A percentile compares a stretch with the other conserved stretches of the same genome.
These are phyloP conservation scores for Nymphalis c-album DNA, from an alignment of 2,888 invertebrate species.

Conservation along the genomic window DNA sequence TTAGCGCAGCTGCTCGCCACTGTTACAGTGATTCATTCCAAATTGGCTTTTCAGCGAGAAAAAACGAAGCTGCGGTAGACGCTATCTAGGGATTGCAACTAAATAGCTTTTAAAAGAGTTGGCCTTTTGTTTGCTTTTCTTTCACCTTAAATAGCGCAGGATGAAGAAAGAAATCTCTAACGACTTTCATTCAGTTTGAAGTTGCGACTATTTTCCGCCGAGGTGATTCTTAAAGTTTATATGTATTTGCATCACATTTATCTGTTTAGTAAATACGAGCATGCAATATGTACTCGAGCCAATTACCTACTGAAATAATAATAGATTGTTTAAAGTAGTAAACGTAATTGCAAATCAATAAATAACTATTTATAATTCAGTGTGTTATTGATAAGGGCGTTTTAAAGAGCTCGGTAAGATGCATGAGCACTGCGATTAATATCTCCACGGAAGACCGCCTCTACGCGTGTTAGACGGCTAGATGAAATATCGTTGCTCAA, in stretches of 20 bases:
- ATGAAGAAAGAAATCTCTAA: slow-evolving; percentile 38
- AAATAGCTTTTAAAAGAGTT: slow-evolving; percentile 75
- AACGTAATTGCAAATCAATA: slow-evolving; percentile 17
- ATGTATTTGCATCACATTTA: slow-evolving; percentile 12
- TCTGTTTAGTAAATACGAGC: slow-evolving; percentile 9
- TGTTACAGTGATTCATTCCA: slow-evolving; percentile 81
- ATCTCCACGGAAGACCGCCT: slow-evolving; percentile 61
- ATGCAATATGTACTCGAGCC: neutral
- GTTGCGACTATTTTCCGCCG: slow-evolving; percentile 22
- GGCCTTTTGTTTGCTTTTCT: slow-evolving; percentile 57
- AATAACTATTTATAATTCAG: slow-evolving; percentile 8
- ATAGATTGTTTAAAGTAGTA: neutral
- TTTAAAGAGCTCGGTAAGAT: slow-evolving; percentile 18
- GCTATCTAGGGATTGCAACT: slow-evolving; percentile 68
- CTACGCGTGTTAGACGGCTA: slow-evolving; percentile 61
- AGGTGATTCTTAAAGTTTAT: slow-evolving; percentile 18
- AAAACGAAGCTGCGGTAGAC: slow-evolving; percentile 62
- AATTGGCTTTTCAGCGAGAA: slow-evolving; percentile 80
- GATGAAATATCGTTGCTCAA: slow-evolving; percentile 53
- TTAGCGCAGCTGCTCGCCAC: slow-evolving; percentile 81
- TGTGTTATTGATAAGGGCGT: slow-evolving; percentile 24
- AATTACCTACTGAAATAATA: neutral
- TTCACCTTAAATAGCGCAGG: slow-evolving; percentile 39
- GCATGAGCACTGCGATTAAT: slow-evolving; percentile 60
- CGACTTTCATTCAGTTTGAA: slow-evolving; percentile 36